These are phyloP conservation scores for Eucidaris tribuloides DNA, from an alignment of 35 echinoderm and acorn worm genomes.

Conservation along the genomic window DNA sequence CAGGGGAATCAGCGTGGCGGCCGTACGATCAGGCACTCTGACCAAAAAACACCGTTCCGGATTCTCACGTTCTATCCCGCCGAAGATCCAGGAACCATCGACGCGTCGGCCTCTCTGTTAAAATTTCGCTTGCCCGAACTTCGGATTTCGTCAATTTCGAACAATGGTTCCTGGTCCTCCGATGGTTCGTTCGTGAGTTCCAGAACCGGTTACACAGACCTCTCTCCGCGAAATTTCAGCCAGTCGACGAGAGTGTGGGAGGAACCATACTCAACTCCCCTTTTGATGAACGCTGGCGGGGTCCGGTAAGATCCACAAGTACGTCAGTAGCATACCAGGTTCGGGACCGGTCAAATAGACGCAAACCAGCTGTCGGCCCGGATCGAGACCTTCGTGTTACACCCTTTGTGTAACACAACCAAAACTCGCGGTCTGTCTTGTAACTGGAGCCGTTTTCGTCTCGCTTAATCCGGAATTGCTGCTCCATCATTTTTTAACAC, in stretches of 20 bases:
- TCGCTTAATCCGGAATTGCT: not conserved
- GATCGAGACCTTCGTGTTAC: not conserved
- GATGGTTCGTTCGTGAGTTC: not conserved
- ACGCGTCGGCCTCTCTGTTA: not conserved
- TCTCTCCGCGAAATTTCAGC: not conserved
- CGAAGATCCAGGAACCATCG: not conserved
- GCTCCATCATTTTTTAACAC: not conserved
- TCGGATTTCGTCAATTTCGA: not conserved
- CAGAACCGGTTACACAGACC: not conserved
- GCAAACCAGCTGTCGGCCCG: not conserved
- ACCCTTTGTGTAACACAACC: not conserved
- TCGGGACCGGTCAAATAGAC: not conserved
- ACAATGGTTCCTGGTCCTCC: not conserved
- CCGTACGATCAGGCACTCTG: not conserved
- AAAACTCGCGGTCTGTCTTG: not conserved
- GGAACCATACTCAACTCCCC: not conserved
- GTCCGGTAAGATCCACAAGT: not conserved
- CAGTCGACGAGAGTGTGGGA: slow-evolving; percentile 1
- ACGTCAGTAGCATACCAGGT: not conserved
- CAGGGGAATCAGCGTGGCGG: not conserved
- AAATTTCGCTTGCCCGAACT: not conserved
- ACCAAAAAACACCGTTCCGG: not conserved
- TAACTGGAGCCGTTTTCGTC: not conserved
- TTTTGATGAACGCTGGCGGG: not conserved
- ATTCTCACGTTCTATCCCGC: not conserved